These are phyloP conservation scores for Diadophis punctatus DNA, from an alignment of 2,113 vertebrate species.

Conservation along the genomic window DNA sequence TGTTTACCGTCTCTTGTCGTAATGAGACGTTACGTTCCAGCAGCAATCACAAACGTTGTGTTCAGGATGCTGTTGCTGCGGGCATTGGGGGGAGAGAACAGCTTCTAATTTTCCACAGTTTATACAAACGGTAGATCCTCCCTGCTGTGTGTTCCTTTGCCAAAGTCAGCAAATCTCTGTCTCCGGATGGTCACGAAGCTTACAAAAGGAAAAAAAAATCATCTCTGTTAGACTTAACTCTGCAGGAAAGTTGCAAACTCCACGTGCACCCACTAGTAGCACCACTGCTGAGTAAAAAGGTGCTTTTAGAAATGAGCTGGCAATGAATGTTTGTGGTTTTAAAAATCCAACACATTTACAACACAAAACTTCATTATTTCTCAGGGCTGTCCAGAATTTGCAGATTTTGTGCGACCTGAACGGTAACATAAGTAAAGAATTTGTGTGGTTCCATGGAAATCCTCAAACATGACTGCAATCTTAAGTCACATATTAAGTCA, in stretches of 20 bases:
- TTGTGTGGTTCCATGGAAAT: not conserved
- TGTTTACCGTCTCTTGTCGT: not conserved
- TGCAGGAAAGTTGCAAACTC: not conserved
- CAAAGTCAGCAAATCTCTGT: conserved; percentile 15
- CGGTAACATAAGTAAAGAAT: not conserved
- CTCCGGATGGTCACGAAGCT: not conserved
- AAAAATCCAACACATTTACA: not conserved
- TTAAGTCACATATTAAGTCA: not conserved
- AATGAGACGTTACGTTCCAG: not conserved
- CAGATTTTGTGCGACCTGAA: not conserved
- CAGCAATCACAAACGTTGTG: conserved; percentile 1
- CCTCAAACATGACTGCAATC: not conserved
- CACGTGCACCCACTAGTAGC: not conserved
- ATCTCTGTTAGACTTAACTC: not conserved
- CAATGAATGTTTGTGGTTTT: not conserved
- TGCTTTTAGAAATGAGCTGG: not conserved
- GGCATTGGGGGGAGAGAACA: not conserved
- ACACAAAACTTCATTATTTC: not conserved
- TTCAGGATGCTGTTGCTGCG: conserved; percentile 13
- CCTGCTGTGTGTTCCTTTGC: conserved; percentile 17
- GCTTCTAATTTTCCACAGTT: conserved; percentile 19
- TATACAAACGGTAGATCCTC: not conserved
- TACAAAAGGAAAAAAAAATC: not conserved
- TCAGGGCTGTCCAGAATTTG: not conserved
- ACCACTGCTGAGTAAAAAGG: not conserved